Percentiles rank a stretch among this genome's conserved stretches.
Evolutionary conservation across 2,797 vertebrate species (phyloP).

Genomic region (Enteromius argenteus): DNA sequence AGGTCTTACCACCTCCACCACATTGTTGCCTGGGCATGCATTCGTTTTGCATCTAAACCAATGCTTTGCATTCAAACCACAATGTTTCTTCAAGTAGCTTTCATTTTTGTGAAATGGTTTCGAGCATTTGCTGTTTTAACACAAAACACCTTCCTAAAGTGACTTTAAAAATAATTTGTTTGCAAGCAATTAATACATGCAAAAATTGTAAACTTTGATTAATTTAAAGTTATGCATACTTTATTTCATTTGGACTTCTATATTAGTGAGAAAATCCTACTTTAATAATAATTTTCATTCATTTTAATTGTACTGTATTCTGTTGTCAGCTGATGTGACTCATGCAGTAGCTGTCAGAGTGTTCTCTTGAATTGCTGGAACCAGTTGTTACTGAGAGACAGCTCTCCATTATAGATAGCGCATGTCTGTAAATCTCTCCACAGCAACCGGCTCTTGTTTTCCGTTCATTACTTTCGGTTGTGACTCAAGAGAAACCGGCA

Average conservation of each 20-base stretch:
- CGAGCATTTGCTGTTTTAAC: too few species aligned
- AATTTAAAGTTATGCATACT: neutral
- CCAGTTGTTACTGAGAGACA: too few species aligned
- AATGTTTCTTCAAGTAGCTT: neutral
- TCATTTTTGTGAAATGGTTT: neutral
- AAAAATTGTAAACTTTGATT: neutral
- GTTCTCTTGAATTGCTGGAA: neutral
- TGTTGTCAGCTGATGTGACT: neutral
- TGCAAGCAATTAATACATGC: neutral
- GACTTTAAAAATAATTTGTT: neutral
- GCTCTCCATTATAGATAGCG: neutral
- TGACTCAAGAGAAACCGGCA: slow-evolving; percentile 16
- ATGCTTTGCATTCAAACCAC: neutral
- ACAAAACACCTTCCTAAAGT: too few species aligned
- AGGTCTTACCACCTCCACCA: too few species aligned
- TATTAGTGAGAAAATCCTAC: neutral
- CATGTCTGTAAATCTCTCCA: neutral
- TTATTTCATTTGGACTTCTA: neutral
- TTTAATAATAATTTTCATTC: neutral
- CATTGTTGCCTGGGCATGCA: neutral
- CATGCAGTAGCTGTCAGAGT: neutral
- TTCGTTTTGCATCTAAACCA: neutral
- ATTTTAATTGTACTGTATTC: neutral
- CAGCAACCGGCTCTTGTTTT: neutral
- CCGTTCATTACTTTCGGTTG: slow-evolving; percentile 36